Evolutionary conservation across 2,797 vertebrate species (phyloP).

Genomic region (Gobionotothen gibberifrons): DNA sequence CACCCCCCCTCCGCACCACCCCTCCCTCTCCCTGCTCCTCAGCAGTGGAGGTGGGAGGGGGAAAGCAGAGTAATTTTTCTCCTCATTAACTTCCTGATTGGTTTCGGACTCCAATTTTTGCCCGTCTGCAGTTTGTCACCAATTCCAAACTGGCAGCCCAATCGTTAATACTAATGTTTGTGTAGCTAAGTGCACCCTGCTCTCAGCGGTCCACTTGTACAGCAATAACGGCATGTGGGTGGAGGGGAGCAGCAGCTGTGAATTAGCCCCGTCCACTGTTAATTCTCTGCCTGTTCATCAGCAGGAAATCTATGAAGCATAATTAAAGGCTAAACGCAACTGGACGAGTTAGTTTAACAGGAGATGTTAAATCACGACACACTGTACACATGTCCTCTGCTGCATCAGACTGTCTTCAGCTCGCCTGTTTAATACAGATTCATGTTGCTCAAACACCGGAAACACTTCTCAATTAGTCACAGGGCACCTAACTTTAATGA

Average conservation of each 20-base stretch:
- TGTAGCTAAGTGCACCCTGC: slow-evolving; percentile 94
- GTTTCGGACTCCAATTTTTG: slow-evolving; percentile 93
- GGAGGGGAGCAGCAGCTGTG: slow-evolving; percentile 72
- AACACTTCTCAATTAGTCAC: slow-evolving; percentile 50
- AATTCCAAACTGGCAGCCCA: slow-evolving; percentile 91
- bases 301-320: slow-evolving; percentile 91
- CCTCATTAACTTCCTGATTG: slow-evolving; percentile 99
- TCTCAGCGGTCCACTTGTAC: slow-evolving; percentile 85
- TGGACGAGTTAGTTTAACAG: slow-evolving; percentile 82
- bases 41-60: slow-evolving; percentile 49
- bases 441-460: slow-evolving; percentile 70
- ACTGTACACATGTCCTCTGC: slow-evolving; percentile 80
- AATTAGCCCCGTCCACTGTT: slow-evolving; percentile 89
- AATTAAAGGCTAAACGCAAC: slow-evolving; percentile 88
- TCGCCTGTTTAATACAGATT: slow-evolving; percentile 85
- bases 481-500: slow-evolving; percentile 17
- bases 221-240: slow-evolving; percentile 87
- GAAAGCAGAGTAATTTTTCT: slow-evolving; percentile 93
- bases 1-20: neutral
- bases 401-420: slow-evolving; percentile 69
- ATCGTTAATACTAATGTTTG: slow-evolving; percentile 99
- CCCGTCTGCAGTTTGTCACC: slow-evolving; percentile 96
- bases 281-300: slow-evolving; percentile 94
- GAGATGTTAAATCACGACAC: slow-evolving; percentile 83
- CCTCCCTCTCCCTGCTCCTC: slow-evolving; percentile 80